These are phyloP conservation scores for Callipepla squamata DNA, from an alignment of 2,113 vertebrate genomes.

Conservation along the genomic window DNA sequence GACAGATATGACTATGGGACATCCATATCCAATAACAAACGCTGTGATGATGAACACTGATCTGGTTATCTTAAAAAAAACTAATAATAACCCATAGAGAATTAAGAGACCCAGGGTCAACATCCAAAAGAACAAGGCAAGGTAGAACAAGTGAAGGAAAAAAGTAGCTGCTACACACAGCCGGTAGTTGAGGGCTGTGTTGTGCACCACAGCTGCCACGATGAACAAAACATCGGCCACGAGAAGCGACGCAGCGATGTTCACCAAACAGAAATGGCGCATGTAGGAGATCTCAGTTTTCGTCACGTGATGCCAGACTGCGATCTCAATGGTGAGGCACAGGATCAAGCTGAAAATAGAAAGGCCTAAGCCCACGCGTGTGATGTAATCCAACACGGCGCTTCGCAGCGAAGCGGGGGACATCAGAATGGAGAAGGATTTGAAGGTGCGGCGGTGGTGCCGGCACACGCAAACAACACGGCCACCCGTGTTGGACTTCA, in stretches of 20 bases:
- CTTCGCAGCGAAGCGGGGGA: slow-evolving; percentile 34
- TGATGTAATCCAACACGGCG: slow-evolving; percentile 69
- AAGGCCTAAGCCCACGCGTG: slow-evolving; percentile 80
- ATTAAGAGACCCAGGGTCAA: slow-evolving; percentile 86
- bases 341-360: slow-evolving; percentile 84
- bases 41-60: slow-evolving; percentile 77
- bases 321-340: slow-evolving; percentile 81
- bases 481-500: not conserved
- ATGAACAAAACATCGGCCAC: slow-evolving; percentile 87
- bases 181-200: not conserved
- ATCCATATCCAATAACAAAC: slow-evolving; percentile 84
- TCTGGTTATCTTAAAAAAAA: slow-evolving; percentile 84
- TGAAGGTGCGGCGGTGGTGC: slow-evolving; percentile 53
- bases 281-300: slow-evolving; percentile 84
- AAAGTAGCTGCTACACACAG: slow-evolving; percentile 84
- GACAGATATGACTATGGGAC: slow-evolving; percentile 83
- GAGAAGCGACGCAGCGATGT: slow-evolving; percentile 84
- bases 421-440: slow-evolving; percentile 90
- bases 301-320: slow-evolving; percentile 81
- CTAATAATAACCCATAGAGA: slow-evolving; percentile 82
- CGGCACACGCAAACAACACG: slow-evolving; percentile 78
- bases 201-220: slow-evolving; percentile 40
- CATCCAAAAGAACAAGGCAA: slow-evolving; percentile 94
- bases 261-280: slow-evolving; percentile 86
- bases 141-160: slow-evolving; percentile 90